phyloP scores from a whole-genome alignment of 2,888 invertebrate genomes.

The Campopleginae sp. region DNA sequence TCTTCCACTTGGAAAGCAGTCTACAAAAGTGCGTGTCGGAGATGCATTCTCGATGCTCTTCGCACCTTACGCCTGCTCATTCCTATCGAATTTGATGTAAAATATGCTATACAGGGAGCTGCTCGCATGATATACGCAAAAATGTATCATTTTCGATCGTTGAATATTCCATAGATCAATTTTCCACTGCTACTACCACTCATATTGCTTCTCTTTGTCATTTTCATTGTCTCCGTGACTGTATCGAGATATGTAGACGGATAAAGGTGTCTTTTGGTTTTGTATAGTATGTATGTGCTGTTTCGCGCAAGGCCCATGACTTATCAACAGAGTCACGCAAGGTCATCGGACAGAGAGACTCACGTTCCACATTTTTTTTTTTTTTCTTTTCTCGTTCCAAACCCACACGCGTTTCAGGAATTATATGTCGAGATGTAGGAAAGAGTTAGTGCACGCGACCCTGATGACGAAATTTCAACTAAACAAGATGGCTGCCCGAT shows the following conservation, averaged over 20 bases:
- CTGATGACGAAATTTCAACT: conserved; percentile 3
- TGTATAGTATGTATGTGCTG: neutral
- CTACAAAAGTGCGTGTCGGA: conserved; percentile 58
- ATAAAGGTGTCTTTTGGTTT: neutral
- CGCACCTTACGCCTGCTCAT: conserved; percentile 4
- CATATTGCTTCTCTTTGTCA: neutral
- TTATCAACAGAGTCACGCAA: conserved; percentile 76
- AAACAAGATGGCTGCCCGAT: conserved; percentile 31
- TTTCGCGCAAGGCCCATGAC: conserved; percentile 69
- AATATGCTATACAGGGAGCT: neutral
- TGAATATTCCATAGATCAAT: neutral
- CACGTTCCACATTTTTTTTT: conserved; percentile 11
- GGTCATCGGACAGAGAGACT: conserved; percentile 66
- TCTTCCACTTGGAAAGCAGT: conserved; percentile 73
- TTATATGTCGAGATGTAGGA: neutral
- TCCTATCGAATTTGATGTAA: neutral
- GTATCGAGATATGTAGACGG: neutral
- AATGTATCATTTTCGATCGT: neutral
- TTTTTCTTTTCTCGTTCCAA: conserved; percentile 9
- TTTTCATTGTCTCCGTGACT: neutral
- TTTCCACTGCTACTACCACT: too few relatives aligned
- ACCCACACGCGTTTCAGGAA: conserved; percentile 1
- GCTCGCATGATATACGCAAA: neutral
- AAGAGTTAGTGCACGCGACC: neutral
- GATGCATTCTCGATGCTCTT: conserved; percentile 75